Evolutionary conservation across 2,888 invertebrate species (phyloP).

Genomic region (Sepiola atlantica): DNA sequence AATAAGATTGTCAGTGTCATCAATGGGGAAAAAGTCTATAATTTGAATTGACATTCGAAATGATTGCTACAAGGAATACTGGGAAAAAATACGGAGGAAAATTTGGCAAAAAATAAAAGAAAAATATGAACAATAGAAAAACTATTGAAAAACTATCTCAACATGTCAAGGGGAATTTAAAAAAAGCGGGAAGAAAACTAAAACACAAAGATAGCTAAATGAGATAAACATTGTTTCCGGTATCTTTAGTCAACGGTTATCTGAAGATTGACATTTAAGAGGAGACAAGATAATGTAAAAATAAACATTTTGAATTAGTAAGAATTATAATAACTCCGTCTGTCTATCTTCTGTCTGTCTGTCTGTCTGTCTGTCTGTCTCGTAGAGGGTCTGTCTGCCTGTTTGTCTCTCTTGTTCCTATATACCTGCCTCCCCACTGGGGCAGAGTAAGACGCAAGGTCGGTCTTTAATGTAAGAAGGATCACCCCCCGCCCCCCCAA

Average conservation of each 20-base stretch:
- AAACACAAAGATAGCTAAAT: neutral
- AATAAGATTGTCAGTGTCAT: constrained; percentile 32
- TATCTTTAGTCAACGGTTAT: neutral
- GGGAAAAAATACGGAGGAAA: neutral
- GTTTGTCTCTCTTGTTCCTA: no score
- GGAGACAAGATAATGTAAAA: neutral
- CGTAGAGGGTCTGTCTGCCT: no score
- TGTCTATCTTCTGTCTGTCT: no score
- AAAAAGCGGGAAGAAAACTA: neutral
- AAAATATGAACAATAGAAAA: neutral
- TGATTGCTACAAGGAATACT: constrained; percentile 1
- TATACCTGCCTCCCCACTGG: no score
- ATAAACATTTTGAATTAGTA: neutral
- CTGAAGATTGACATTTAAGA: neutral
- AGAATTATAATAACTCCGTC: neutral
- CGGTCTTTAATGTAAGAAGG: no score
- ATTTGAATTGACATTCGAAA: constrained; percentile 32
- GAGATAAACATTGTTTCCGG: constrained; percentile 8
- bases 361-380: no score
- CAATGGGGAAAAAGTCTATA: neutral
- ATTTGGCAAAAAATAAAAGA: neutral
- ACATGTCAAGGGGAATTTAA: constrained; percentile 9
- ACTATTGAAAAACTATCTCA: neutral
- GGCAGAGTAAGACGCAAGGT: no score
- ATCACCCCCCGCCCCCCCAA: no score